Base-by-base conservation (phyloP, 2,797 vertebrate genomes). In the Cynodonichthys magdalenae region DNA sequence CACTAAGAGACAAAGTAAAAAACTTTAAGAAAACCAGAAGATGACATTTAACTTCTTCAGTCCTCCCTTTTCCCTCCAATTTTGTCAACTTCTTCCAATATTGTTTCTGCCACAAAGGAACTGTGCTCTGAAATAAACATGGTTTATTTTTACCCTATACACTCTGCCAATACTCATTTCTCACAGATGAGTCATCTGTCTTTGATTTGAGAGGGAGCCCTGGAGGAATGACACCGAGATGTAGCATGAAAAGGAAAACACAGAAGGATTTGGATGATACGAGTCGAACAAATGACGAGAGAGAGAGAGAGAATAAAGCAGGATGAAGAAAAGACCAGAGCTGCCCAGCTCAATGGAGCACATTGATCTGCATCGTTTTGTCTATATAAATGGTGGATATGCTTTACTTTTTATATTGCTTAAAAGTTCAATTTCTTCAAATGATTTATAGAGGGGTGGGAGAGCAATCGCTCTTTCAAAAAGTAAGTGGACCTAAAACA, bases 111-210 rank as follows among this genome's bases (percentile, higher is more conserved):
- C 36, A 73, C 59, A 66, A 63, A 71, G 47, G 64, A 77, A 71
- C 46, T 6, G 17, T 53, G 49, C 53, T 69, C 59, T 39, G 36
- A 78, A 56, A 83, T 56, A 62, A 59, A 77, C 69, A 74, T 45
- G 57, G 42, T 75, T 80, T 57, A 62, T 59, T 80, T 80, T 63
- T 6, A 55, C 50, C 69, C 67, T 70, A 65, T 48, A 75, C 75
- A 69, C 71, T 57, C 66, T 77, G 74, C 80, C 74, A 77, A 74
- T 63, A 75, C 49, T 63, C 61, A 48, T 75, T 77, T 76, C 34
- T 66, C 66, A 71, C 44, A 64, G 68, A 84, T 82, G 85, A 86
- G 78, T 89, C 85, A 84, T 77, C 57, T 2, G 46, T 59, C 74
- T 86, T 80, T 77, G 65, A 83, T 73, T 81, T 77, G 41, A 82